These are phyloP conservation scores for Zelostemma sp. DNA, from an alignment of 1,140 invertebrate genomes.

Conservation along the genomic window DNA sequence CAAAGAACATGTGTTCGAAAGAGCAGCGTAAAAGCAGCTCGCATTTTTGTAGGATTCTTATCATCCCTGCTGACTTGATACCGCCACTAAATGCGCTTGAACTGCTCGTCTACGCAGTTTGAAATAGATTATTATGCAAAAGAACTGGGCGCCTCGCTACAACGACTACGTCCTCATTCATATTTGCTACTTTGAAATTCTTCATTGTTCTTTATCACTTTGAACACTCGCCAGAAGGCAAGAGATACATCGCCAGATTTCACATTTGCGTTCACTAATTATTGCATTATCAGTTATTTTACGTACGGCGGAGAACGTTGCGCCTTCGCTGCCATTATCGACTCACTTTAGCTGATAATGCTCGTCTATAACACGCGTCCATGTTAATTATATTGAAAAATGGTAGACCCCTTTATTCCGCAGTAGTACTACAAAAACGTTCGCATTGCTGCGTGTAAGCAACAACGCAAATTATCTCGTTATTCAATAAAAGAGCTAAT, in stretches of 20 bases:
- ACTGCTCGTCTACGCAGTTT: conserved; percentile 24
- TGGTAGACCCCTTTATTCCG: neutral
- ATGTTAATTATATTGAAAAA: conserved; percentile 2
- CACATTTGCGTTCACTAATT: conserved; percentile 9
- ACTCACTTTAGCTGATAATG: neutral
- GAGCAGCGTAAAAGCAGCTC: conserved; percentile 6
- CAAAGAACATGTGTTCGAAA: no score
- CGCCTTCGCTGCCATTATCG: neutral
- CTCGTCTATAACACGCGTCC: no score
- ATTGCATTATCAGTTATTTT: neutral
- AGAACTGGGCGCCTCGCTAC: conserved; percentile 3
- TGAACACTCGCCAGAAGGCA: neutral
- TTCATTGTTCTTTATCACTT: conserved; percentile 24
- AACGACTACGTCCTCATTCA: conserved; percentile 2
- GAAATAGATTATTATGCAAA: conserved; percentile 27
- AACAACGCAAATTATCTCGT: no score
- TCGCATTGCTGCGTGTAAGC: no score
- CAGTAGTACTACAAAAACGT: no score
- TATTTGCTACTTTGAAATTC: conserved; percentile 13
- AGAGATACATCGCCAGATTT: conserved; percentile 5
- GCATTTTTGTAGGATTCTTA: conserved; percentile 12
- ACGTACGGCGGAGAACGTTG: neutral
- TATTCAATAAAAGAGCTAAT: no score
- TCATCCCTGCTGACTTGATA: conserved; percentile 3
- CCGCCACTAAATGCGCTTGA: conserved; percentile 6